Evolutionary conservation across 2,888 invertebrate genomes (phyloP).

Genomic region (Mythimna vitellina): DNA sequence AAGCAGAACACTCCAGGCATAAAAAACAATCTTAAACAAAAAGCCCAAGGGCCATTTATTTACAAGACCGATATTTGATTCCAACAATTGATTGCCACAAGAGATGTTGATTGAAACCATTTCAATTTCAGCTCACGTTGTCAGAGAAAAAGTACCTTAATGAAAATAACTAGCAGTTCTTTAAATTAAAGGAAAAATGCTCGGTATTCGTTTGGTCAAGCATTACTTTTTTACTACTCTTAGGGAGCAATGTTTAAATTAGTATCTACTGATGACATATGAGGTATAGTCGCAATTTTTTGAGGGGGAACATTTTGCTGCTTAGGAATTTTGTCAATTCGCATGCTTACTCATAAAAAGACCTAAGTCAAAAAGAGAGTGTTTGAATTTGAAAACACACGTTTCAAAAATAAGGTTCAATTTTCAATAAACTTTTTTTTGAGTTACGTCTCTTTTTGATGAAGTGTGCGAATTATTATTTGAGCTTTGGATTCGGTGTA

Average conservation of each 20-base stretch:
- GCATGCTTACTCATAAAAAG: too few species aligned
- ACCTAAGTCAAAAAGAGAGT: too few species aligned
- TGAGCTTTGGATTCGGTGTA: too few species aligned
- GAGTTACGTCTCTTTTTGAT: too few species aligned
- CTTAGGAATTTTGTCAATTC: not conserved
- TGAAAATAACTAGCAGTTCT: conserved; percentile 48
- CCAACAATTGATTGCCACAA: conserved; percentile 37
- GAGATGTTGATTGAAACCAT: conserved; percentile 41
- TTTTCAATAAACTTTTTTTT: too few species aligned
- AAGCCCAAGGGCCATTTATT: not conserved
- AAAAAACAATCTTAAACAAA: conserved; percentile 15
- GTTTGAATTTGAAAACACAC: too few species aligned
- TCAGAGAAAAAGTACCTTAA: conserved; percentile 19
- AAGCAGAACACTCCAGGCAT: not conserved
- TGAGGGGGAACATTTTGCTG: conserved; percentile 21
- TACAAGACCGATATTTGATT: conserved; percentile 38
- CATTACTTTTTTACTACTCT: conserved; percentile 47
- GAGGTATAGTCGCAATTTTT: conserved; percentile 7
- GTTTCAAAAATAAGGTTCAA: too few species aligned
- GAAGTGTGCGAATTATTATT: too few species aligned
- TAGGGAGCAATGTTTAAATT: conserved; percentile 54
- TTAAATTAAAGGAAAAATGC: conserved; percentile 49
- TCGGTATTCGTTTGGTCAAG: conserved; percentile 28
- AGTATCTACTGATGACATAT: conserved; percentile 45
- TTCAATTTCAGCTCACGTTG: conserved; percentile 50